phyloP scores from a whole-genome alignment of 2,888 invertebrate genomes.

The Idaea dimidiata region DNA sequence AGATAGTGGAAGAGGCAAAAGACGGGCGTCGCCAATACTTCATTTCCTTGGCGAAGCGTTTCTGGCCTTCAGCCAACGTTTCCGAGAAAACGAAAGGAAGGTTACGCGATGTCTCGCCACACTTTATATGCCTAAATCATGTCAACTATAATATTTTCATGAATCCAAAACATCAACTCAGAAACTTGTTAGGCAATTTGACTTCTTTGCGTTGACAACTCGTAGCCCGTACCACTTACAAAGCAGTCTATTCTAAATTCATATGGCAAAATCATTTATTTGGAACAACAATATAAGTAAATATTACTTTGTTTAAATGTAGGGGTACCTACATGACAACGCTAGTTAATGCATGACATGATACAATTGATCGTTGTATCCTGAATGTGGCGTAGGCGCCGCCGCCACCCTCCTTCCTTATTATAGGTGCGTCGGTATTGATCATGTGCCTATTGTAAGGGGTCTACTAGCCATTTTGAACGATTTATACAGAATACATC shows the following conservation, averaged over 20 bases:
- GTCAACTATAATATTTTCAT: slow-evolving; percentile 65
- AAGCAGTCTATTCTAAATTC: slow-evolving; percentile 32
- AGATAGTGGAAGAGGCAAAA: slow-evolving; percentile 64
- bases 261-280: slow-evolving; percentile 14
- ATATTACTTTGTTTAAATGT: slow-evolving; percentile 15
- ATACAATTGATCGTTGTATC: slow-evolving; percentile 66
- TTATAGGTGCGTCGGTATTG: slow-evolving; percentile 49
- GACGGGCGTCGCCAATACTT: slow-evolving; percentile 69
- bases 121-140: slow-evolving; percentile 77
- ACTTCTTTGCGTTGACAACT: slow-evolving; percentile 33
- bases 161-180: slow-evolving; percentile 41
- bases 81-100: slow-evolving; percentile 76
- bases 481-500: background rate
- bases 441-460: slow-evolving; percentile 23
- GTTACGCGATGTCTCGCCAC: slow-evolving; percentile 77
- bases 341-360: slow-evolving; percentile 31
- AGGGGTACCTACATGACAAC: slow-evolving; percentile 27
- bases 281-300: background rate
- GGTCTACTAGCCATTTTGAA: slow-evolving; percentile 5
- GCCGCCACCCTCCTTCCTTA: slow-evolving; percentile 73
- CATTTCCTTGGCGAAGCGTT: slow-evolving; percentile 66
- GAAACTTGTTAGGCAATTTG: slow-evolving; percentile 38
- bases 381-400: slow-evolving; percentile 56
- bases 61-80: slow-evolving; percentile 68
- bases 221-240: slow-evolving; percentile 28